These are phyloP conservation scores for Ancistrus triradiatus DNA, from an alignment of 2,113 vertebrate genomes.

Conservation along the genomic window DNA sequence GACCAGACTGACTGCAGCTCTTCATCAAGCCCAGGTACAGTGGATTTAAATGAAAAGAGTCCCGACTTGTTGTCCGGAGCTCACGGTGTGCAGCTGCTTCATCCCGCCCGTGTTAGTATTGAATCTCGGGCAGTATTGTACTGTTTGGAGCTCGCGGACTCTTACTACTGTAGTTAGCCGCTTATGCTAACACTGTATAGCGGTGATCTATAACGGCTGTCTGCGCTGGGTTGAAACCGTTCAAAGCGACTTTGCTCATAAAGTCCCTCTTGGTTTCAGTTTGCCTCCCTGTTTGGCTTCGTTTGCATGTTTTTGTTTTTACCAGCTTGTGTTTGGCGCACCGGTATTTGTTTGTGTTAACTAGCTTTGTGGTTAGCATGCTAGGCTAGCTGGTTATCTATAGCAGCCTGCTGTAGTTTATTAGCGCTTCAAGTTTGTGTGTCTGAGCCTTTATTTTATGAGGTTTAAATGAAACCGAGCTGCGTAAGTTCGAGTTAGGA, in stretches of 20 bases:
- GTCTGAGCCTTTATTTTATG: too few species aligned
- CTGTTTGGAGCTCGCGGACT: not conserved
- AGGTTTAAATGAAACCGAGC: too few species aligned
- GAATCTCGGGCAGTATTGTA: not conserved
- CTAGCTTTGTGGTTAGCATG: not conserved
- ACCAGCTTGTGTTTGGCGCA: too few species aligned
- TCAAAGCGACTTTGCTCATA: too few species aligned
- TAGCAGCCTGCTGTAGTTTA: too few species aligned
- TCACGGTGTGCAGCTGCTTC: not conserved
- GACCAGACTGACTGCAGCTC: not conserved
- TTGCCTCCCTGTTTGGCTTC: not conserved
- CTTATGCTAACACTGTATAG: not conserved
- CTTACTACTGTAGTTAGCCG: not conserved
- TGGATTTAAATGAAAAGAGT: too few species aligned
- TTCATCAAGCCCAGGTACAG: not conserved
- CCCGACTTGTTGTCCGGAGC: too few species aligned
- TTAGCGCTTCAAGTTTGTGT: too few species aligned
- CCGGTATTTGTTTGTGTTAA: not conserved
- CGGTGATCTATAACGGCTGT: too few species aligned
- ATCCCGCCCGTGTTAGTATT: not conserved
- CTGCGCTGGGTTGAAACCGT: too few species aligned
- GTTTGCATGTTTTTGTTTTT: not conserved
- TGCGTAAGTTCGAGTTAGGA: too few species aligned
- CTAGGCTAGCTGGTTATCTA: slow-evolving; percentile 4
- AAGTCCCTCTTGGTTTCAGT: too few species aligned